A percentile compares a stretch with the other conserved stretches of the same genome.
Conservation (phyloP, 1,140 invertebrate species). For the Notospermus geniculatus region DNA sequence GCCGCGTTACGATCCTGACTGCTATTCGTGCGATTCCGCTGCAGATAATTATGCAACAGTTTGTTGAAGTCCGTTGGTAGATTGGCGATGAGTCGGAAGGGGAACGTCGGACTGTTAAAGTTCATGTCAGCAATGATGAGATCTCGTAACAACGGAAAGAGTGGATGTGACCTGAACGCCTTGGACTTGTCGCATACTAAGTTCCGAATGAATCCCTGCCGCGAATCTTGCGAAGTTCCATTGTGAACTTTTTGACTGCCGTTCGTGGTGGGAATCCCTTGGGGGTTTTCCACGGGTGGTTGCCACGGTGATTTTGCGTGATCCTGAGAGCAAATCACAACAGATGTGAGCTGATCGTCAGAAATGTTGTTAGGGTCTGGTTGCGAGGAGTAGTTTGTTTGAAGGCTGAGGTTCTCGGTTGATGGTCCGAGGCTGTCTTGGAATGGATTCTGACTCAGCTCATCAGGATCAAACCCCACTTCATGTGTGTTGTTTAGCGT, state of each 20-base stretch:
- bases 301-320: too few species aligned
- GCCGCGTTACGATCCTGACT: conserved; percentile 47
- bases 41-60: conserved; percentile 49
- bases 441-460: too few species aligned
- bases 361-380: too few species aligned
- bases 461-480: too few species aligned
- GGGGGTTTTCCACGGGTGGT: too few species aligned
- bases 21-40: conserved; percentile 43
- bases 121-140: conserved; percentile 55
- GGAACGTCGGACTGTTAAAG: conserved; percentile 48
- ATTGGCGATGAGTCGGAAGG: conserved; percentile 49
- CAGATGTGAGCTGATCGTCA: too few species aligned
- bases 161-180: conserved; percentile 51
- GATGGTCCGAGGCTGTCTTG: too few species aligned
- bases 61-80: conserved; percentile 50
- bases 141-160: conserved; percentile 52
- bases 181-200: conserved; percentile 49
- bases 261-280: too few species aligned
- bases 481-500: too few species aligned
- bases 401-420: too few species aligned
- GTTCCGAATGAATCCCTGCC: conserved; percentile 52
- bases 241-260: background rate
- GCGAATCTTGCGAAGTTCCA: conserved; percentile 17
- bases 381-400: too few species aligned
- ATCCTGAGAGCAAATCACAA: too few species aligned